A percentile compares a stretch with the other conserved stretches of the same genome.
phyloP scores from a whole-genome alignment of 2,113 vertebrate genomes.

The Lepidothrix coronata region DNA sequence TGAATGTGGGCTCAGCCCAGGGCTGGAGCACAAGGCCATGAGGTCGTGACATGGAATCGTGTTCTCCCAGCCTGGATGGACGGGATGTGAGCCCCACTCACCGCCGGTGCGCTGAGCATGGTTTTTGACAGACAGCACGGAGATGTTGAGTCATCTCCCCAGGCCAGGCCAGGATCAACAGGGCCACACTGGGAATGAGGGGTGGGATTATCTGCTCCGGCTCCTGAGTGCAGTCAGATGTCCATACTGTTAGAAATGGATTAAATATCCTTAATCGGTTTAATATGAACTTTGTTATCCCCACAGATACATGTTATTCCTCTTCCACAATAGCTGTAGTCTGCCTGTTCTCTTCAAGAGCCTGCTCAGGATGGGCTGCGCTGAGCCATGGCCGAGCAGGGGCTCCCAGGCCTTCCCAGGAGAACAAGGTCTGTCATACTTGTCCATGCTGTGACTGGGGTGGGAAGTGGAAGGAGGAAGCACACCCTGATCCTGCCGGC shows the following conservation, averaged over 20 bases:
- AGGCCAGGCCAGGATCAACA: background rate
- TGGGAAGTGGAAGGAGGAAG: background rate
- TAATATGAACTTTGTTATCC: conserved; percentile 55
- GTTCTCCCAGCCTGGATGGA: background rate
- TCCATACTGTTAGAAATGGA: background rate
- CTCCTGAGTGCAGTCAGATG: background rate
- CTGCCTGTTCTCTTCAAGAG: background rate
- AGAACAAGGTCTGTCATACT: rapidly evolving
- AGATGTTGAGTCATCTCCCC: background rate
- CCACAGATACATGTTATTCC: background rate
- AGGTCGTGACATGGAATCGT: rapidly evolving
- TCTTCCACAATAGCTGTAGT: background rate
- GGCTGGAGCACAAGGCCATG: rapidly evolving
- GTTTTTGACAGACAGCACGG: background rate
- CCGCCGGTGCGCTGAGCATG: rapidly evolving
- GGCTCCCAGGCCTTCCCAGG: background rate
- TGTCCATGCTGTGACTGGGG: background rate
- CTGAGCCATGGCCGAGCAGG: background rate
- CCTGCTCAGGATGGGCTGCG: rapidly evolving
- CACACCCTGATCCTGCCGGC: rapidly evolving
- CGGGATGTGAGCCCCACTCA: rapidly evolving
- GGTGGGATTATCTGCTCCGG: background rate
- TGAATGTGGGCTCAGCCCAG: background rate
- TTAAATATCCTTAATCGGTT: conserved; percentile 33
- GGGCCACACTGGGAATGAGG: background rate